These are phyloP conservation scores for Meloidogyne floridensis DNA, from an alignment of 1,140 invertebrate genomes.

Conservation along the genomic window DNA sequence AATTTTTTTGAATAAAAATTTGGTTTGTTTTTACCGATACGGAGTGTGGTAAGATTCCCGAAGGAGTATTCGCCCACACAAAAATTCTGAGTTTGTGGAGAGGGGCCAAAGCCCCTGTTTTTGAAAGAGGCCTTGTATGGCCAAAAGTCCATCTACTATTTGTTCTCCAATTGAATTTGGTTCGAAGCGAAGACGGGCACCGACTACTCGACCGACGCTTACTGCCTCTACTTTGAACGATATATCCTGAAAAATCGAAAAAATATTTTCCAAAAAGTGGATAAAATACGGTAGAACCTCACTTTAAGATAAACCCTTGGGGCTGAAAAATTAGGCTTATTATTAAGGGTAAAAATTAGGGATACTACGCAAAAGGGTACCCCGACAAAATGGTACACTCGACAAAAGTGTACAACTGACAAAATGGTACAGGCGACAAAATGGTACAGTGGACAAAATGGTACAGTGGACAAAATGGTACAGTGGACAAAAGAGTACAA, in stretches of 20 bases:
- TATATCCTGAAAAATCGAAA: constrained; percentile 36
- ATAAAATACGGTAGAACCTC: not conserved
- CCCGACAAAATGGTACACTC: too few relatives aligned
- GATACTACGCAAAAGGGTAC: too few relatives aligned
- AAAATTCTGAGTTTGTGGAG: constrained; percentile 25
- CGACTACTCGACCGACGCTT: constrained; percentile 40
- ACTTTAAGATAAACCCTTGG: too few relatives aligned
- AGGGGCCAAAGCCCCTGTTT: constrained; percentile 28
- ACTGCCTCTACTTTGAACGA: constrained; percentile 50
- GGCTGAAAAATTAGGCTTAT: too few relatives aligned
- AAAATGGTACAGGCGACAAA: too few relatives aligned
- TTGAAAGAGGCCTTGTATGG: constrained; percentile 42
- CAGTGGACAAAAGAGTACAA: too few relatives aligned
- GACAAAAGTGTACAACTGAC: too few relatives aligned
- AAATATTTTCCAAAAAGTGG: not conserved
- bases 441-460: too few relatives aligned
- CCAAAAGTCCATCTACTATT: constrained; percentile 24
- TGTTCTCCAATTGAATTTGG: constrained; percentile 40
- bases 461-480: too few relatives aligned
- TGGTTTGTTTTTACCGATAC: constrained; percentile 41
- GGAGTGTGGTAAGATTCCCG: constrained; percentile 46
- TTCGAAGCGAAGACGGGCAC: constrained; percentile 45
- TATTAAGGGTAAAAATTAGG: too few relatives aligned
- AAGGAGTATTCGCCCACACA: constrained; percentile 38
- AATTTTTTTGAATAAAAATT: not conserved